Evolutionary conservation across 1,140 invertebrate genomes (phyloP).

Genomic region (Mactra quadrangularis): DNA sequence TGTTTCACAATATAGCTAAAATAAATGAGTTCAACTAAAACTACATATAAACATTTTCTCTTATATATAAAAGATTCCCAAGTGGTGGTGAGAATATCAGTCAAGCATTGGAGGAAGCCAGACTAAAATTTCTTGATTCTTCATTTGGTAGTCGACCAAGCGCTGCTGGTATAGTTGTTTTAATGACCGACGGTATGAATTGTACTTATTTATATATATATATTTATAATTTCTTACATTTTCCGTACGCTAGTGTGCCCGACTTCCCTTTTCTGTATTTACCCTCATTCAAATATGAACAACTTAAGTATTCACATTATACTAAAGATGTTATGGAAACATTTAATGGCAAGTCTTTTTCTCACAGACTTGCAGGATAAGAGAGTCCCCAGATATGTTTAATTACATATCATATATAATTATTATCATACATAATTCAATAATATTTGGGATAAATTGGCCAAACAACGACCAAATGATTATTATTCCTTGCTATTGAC

Average conservation of each 20-base stretch:
- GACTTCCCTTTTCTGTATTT: neutral
- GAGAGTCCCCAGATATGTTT: too few species aligned
- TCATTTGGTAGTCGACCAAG: neutral
- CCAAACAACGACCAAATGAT: too few species aligned
- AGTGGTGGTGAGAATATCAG: neutral
- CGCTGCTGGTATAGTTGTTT: neutral
- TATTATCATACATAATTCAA: too few species aligned
- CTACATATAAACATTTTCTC: too few species aligned
- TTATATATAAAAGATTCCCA: slow-evolving; percentile 1
- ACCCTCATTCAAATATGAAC: neutral
- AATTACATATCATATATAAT: too few species aligned
- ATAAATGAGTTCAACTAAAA: too few species aligned
- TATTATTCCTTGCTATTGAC: too few species aligned
- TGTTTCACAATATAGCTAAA: too few species aligned
- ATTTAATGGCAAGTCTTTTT: neutral
- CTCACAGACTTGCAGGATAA: neutral
- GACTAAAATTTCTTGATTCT: neutral
- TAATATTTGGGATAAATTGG: too few species aligned
- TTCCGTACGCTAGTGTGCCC: neutral
- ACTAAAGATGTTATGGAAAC: neutral
- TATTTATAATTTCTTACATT: neutral
- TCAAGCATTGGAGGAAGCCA: neutral
- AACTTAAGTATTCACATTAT: neutral
- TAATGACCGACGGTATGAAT: slow-evolving; percentile 10
- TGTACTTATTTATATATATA: neutral